A percentile compares a stretch with the other conserved stretches of the same genome.
Conservation (phyloP, 2,113 vertebrate genomes). For the Prochilodus magdalenae region DNA sequence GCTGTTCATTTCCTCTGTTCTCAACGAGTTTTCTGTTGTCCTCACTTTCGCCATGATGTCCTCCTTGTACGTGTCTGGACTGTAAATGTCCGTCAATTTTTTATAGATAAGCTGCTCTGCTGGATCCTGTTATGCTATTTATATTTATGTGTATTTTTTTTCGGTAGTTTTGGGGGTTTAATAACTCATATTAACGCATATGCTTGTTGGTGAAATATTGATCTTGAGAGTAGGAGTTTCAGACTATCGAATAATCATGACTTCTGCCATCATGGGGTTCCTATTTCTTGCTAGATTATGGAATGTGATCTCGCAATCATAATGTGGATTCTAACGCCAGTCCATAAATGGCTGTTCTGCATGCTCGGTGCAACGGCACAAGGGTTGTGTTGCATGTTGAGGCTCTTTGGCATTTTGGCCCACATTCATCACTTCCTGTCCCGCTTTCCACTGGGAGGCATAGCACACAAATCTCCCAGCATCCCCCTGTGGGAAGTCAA, state of each 20-base stretch:
- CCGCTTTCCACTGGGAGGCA: conserved; percentile 56
- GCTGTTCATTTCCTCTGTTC: conserved; percentile 22
- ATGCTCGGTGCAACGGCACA: conserved; percentile 34
- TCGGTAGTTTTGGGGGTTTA: not conserved
- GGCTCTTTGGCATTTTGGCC: conserved; percentile 54
- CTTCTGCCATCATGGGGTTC: no score
- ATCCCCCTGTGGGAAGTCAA: conserved; percentile 33
- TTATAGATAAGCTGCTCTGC: not conserved
- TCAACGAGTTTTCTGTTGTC: conserved; percentile 21
- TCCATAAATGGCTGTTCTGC: not conserved
- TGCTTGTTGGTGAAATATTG: not conserved
- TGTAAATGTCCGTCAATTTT: conserved; percentile 27
- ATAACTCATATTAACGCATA: not conserved
- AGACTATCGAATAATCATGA: no score
- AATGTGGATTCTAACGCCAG: not conserved
- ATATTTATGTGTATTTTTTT: not conserved
- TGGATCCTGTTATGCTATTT: not conserved
- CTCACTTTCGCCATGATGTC: conserved; percentile 15
- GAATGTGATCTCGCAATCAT: no score
- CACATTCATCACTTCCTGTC: conserved; percentile 66
- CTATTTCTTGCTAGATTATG: no score
- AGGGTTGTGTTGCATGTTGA: conserved; percentile 59
- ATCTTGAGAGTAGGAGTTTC: no score
- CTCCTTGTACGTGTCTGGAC: not conserved
- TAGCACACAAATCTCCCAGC: conserved; percentile 63